Conservation (phyloP, 2,797 vertebrate genomes). For the Clarias fuscus region DNA sequence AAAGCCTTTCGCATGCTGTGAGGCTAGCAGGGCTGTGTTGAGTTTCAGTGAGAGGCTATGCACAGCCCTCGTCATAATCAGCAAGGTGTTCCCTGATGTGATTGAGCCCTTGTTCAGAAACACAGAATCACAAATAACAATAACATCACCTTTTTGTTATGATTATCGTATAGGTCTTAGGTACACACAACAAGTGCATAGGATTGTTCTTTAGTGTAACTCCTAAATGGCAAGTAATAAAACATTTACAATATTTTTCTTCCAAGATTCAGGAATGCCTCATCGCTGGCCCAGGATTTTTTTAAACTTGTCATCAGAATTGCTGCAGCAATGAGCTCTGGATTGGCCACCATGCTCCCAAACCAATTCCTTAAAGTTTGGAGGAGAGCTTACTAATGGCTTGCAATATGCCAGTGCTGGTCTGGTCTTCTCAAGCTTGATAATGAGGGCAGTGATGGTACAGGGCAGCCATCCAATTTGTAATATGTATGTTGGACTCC, state of each 20-base stretch:
- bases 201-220: too few species aligned
- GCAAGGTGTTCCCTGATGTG: too few species aligned
- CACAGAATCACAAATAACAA: too few species aligned
- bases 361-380: background rate
- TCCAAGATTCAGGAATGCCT: background rate
- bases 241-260: background rate
- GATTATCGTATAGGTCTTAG: too few species aligned
- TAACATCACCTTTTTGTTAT: background rate
- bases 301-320: background rate
- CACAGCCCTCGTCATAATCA: too few species aligned
- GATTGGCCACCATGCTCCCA: background rate
- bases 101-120: too few species aligned
- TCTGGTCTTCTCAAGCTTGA: background rate
- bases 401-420: background rate
- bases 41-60: background rate
- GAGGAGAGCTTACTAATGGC: background rate
- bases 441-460: background rate
- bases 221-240: too few species aligned
- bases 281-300: background rate
- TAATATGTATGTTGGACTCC: background rate
- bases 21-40: too few species aligned
- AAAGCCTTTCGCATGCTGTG: too few species aligned
- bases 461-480: background rate
- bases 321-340: background rate
- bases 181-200: too few species aligned